Conservation (phyloP, 2,888 invertebrate genomes). For the Lasioglossum zephyrum region DNA sequence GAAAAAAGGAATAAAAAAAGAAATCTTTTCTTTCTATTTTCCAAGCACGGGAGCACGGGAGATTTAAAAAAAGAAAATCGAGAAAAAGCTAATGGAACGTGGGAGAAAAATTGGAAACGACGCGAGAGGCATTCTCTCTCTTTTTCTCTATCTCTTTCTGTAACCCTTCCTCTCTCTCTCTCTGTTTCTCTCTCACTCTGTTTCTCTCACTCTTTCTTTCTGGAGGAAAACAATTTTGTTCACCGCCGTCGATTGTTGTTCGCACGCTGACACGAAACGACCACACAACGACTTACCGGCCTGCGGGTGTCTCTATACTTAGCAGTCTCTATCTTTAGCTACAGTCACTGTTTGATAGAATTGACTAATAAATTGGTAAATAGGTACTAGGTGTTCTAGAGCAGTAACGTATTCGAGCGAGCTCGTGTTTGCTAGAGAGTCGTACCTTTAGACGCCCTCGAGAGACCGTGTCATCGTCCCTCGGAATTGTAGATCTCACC, state of each 20-base stretch:
- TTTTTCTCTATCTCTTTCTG: neutral
- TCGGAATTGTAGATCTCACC: constrained; percentile 45
- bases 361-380: constrained; percentile 79
- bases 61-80: neutral
- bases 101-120: constrained; percentile 1
- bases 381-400: constrained; percentile 78
- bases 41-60: neutral
- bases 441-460: constrained; percentile 63
- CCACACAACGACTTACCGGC: constrained; percentile 56
- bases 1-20: neutral
- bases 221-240: neutral
- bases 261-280: constrained; percentile 30
- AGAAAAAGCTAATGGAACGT: neutral
- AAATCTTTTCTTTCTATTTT: neutral
- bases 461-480: constrained; percentile 58
- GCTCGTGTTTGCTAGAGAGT: constrained; percentile 76
- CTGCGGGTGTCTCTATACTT: constrained; percentile 77
- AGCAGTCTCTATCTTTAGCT: constrained; percentile 78
- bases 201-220: neutral
- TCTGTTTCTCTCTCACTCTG: neutral
- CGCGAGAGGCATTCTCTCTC: neutral
- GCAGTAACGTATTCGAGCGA: constrained; percentile 76
- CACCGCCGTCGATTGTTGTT: constrained; percentile 5
- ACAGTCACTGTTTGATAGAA: constrained; percentile 80
- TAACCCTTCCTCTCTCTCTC: neutral